Base-by-base conservation (phyloP, 23 tunicate species). In the Ascidia mentula region DNA sequence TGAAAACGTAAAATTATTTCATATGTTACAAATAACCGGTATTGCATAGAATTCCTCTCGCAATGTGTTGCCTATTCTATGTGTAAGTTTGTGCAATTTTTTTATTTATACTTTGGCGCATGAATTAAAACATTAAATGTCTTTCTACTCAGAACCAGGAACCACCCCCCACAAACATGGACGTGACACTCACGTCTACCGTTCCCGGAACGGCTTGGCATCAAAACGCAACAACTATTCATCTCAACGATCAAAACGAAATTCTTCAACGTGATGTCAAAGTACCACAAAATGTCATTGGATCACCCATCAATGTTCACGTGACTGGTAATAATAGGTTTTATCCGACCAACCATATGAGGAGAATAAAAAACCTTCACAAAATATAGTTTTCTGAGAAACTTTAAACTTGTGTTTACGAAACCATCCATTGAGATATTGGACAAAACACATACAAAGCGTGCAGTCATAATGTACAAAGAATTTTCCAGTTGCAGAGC, bases 241-340 rank as follows among this genome's bases (percentile, higher is more conserved):
- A 3, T 22, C 13, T 53, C 30, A 28, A 53, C 65, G 65, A 53
- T 3, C 24, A 28, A 1, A 80, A 30, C 13, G 76, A 80, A 80
- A 60, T 31, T 61, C 17, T 24, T n/a, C 69, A 46, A 22, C 69
- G 45, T 6, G 75, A 73, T 9, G 37, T 80, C 45, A 2, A 61
- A n/a, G 75, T 80, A 15, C 83, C 75, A 37, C 18, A 0, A 28
- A 61, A 34, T 34, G 83, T 69, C 59, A 69, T 80, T 0, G 45
- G 32, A 2, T 32, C 22, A 8, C 60, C 31, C 28, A 6, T 80
- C 13, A 60, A 80, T n/a, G 75, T 80, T 69, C 35, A n/a, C 42
- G 76, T 72, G 6, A 40, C n/a, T 37, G 83, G 83, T 80, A 61
- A 38, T n/a, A n/a, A n/a, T n/a, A n/a, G n/a, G n/a, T n/a, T n/a